Evolutionary conservation across 2,113 vertebrate species (phyloP).

Genomic region (Sapayoa aenigma): DNA sequence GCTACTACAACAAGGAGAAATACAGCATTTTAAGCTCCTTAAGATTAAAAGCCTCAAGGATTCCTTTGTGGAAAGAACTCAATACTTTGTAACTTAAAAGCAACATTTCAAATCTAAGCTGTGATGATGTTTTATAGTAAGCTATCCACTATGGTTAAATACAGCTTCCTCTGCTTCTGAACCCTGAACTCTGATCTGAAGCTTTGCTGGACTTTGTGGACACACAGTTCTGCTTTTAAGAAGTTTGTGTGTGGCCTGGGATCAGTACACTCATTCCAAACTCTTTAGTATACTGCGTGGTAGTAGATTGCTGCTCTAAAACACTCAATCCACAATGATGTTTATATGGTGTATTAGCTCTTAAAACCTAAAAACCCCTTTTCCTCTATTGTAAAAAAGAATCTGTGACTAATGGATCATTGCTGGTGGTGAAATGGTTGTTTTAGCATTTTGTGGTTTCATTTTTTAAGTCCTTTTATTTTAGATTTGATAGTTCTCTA

Average conservation of each 20-base stretch:
- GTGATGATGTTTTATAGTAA: not conserved
- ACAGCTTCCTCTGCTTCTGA: not conserved
- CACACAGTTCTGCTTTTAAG: not conserved
- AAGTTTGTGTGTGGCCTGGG: not conserved
- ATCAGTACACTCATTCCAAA: not conserved
- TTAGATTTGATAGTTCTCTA: not conserved
- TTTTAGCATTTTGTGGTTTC: not conserved
- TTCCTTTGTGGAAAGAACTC: not conserved
- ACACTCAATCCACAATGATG: not conserved
- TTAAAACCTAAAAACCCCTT: not conserved
- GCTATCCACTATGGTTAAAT: not conserved
- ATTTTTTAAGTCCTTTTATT: not conserved
- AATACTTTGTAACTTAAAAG: not conserved
- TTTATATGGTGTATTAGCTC: not conserved
- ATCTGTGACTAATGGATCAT: not conserved
- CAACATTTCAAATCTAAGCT: not conserved
- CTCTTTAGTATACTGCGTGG: not conserved
- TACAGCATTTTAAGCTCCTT: not conserved
- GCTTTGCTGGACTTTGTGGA: not conserved
- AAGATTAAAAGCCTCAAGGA: not conserved
- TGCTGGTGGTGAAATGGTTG: not conserved
- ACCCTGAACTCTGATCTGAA: not conserved
- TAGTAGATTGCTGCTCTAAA: not conserved
- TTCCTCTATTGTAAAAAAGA: not conserved
- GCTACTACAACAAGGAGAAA: not conserved